Base-by-base conservation (phyloP, 1,140 invertebrate species). In the Saccostrea glomerata region DNA sequence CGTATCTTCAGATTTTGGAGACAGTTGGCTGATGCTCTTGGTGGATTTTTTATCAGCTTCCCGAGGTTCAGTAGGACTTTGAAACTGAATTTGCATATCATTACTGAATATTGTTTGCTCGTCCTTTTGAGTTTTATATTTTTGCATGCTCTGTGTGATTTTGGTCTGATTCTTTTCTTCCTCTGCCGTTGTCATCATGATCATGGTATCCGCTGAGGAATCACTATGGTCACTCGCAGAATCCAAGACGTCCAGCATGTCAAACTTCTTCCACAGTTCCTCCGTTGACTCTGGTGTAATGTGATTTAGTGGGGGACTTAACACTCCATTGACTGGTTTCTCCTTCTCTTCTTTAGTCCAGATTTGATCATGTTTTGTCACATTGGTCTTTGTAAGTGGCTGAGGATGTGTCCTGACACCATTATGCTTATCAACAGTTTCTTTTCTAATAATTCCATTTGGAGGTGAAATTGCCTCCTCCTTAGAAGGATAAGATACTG, bases 131-230 rank as follows among this genome's bases (percentile, higher is more conserved):
- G 30, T 77, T 85, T 90, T 89, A 85, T 88, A 93, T 56, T 90
- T 30, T 70, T 90, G 89, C 13, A 89, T 82, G 90, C 91, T 93
- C 60, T 92, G 89, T 70, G 91, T 87, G n/a, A 93, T 93, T 63
- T 86, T 89, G 73, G 91, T 90, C 82, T 93, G 84, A 84, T 93
- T 93, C 82, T 89, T 60, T 56, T 87, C 30, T 83, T 92, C 92
- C 88, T 93, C 93, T 73, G 92, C 93, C 13, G 92, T 92, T 13
- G 92, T 93, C 93, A 93, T 93, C 91, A 93, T 92, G 25, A 93
- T 93, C 91, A 93, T 93, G 0, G 92, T 93, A 84, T 93, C 93
- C 13, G 91, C 90, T 25, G 93, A 93, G 2, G 93, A 93, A 82
- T 91, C 91, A 87, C 91, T 92, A 82, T 89, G 89, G 15, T 92